Conservation (phyloP, 1,140 invertebrate species). For the Holotrichia oblita region DNA sequence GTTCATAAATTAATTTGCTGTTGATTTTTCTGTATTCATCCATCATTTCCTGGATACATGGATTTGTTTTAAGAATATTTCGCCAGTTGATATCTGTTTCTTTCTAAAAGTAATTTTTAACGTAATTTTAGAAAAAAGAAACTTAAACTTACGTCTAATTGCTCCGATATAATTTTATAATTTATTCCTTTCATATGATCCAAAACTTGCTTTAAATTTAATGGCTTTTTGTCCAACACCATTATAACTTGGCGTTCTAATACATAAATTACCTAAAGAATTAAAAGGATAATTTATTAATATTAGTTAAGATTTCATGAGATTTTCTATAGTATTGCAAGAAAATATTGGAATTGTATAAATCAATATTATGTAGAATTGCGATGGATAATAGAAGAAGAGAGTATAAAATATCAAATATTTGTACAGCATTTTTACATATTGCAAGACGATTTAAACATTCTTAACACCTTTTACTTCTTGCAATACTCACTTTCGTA, state of each 20-base stretch:
- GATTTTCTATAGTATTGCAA: no score
- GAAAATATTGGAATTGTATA: no score
- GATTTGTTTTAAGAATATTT: constrained; percentile 49
- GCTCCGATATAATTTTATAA: constrained; percentile 49
- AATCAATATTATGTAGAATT: no score
- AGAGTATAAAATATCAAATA: no score
- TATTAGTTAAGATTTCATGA: no score
- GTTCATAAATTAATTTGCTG: constrained; percentile 48
- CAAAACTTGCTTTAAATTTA: constrained; percentile 51
- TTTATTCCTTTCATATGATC: constrained; percentile 48
- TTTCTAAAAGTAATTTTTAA: constrained; percentile 41
- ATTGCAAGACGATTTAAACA: no score
- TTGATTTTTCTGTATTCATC: constrained; percentile 45
- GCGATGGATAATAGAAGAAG: no score
- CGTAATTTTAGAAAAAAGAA: no score
- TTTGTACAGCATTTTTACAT: no score
- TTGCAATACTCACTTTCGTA: constrained; percentile 48
- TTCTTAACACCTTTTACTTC: no score
- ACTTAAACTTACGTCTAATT: constrained; percentile 46
- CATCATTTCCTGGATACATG: constrained; percentile 52
- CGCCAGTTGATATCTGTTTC: constrained; percentile 52
- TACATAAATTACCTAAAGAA: constrained; percentile 50
- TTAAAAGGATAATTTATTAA: no score
- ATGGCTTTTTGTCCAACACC: constrained; percentile 51
- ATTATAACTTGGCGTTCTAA: constrained; percentile 54